Conservation (phyloP, 2,797 vertebrate species). For the Champsocephalus gunnari region DNA sequence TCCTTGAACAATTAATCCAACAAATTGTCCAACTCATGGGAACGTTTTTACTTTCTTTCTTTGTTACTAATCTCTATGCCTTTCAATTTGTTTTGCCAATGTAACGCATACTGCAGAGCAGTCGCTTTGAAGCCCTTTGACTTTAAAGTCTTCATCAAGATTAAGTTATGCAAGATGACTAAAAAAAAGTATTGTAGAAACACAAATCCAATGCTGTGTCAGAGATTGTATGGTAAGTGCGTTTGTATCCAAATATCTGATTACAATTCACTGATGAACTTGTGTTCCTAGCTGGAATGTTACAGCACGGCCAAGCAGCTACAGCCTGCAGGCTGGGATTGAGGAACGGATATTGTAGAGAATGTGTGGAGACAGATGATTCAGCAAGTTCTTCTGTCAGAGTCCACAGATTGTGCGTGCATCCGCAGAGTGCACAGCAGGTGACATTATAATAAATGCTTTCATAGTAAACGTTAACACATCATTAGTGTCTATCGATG, state of each 20-base stretch:
- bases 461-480: neutral
- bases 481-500: neutral
- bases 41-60: too few species aligned
- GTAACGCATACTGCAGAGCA: neutral
- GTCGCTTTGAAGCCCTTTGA: neutral
- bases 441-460: neutral
- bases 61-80: too few species aligned
- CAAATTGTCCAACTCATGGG: too few species aligned
- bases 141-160: neutral
- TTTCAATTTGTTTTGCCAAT: too few species aligned
- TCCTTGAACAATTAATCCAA: too few species aligned
- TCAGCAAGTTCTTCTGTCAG: conserved; percentile 10
- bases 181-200: neutral
- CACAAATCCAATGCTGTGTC: too few species aligned
- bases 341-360: conserved; percentile 45
- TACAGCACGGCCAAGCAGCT: conserved; percentile 12
- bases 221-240: too few species aligned
- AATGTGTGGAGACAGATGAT: conserved; percentile 19
- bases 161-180: neutral
- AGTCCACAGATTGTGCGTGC: conserved; percentile 1
- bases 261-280: neutral
- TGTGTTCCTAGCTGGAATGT: conserved; percentile 10
- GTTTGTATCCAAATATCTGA: neutral
- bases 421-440: neutral
- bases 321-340: conserved; percentile 16